Conservation (phyloP, 2,797 vertebrate species). For the Rachycentron canadum region DNA sequence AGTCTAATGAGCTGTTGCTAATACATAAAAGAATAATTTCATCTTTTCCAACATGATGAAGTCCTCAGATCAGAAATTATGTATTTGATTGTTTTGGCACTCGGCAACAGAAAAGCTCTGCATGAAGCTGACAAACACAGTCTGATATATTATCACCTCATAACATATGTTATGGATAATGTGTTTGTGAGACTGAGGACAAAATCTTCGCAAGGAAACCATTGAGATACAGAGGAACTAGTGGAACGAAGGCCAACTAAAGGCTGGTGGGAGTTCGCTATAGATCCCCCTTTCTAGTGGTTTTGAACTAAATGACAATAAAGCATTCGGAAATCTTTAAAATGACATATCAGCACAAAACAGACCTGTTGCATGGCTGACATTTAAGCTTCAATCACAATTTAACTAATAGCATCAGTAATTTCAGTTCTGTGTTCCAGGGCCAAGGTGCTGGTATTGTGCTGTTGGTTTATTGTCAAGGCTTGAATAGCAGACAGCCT, state of each 20-base stretch:
- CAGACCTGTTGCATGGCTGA: neutral
- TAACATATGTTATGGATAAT: neutral
- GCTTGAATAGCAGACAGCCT: slow-evolving; percentile 5
- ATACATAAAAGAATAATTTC: neutral
- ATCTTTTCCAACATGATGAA: neutral
- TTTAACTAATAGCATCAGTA: neutral
- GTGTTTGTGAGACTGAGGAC: neutral
- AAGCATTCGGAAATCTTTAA: neutral
- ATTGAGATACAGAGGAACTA: neutral
- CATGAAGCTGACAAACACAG: neutral
- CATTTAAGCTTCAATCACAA: neutral
- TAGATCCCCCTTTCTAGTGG: too few relatives aligned
- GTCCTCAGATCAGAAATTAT: neutral
- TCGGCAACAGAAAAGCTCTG: neutral
- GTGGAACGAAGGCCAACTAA: neutral
- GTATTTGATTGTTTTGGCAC: neutral
- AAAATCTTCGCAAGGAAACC: too few relatives aligned
- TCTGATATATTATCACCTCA: too few relatives aligned
- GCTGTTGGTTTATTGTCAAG: slow-evolving; percentile 7
- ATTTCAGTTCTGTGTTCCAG: neutral
- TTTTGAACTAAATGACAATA: too few relatives aligned
- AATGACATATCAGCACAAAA: neutral
- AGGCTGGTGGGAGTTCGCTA: too few relatives aligned
- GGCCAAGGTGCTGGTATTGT: neutral
- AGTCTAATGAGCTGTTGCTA: too few relatives aligned